A percentile compares a stretch with the other conserved stretches of the same genome.
phyloP scores from a whole-genome alignment of 30 jellyfish, hydroid and myxozoan species.

The Hydra vulgaris region DNA sequence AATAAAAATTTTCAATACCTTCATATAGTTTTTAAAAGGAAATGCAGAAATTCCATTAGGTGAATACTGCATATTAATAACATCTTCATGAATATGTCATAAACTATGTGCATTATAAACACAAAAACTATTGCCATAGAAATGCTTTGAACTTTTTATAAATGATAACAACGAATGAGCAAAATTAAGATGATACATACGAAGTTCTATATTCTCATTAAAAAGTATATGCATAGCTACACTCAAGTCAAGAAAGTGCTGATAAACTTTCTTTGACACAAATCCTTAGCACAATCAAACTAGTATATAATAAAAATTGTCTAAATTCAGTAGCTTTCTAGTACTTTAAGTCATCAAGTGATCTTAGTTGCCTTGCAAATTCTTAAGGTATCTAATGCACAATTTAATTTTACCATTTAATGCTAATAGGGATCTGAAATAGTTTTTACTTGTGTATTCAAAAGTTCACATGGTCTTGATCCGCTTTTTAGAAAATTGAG shows the following conservation, averaged over 20 bases:
- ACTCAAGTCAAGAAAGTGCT: background rate
- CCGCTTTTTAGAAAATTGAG: background rate
- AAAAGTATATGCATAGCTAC: too few relatives aligned
- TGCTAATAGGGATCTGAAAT: background rate
- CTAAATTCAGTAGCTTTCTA: background rate
- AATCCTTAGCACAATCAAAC: background rate
- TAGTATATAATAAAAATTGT: background rate
- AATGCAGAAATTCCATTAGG: background rate
- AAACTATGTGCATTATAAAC: background rate
- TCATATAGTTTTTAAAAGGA: background rate
- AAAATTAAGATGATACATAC: too few relatives aligned
- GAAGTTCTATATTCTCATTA: too few relatives aligned
- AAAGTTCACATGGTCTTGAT: background rate
- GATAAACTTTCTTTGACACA: background rate
- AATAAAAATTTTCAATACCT: background rate
- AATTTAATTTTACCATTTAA: background rate
- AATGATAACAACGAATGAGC: too few relatives aligned
- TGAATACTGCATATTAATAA: background rate
- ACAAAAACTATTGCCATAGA: background rate
- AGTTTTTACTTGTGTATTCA: background rate
- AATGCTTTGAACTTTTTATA: background rate
- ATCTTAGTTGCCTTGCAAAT: background rate
- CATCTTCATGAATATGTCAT: background rate
- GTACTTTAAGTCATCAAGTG: background rate
- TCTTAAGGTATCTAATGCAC: background rate